A percentile compares a stretch with the other conserved stretches of the same genome.
phyloP scores from a whole-genome alignment of 2,888 invertebrate species.

The Rutpela maculata region DNA sequence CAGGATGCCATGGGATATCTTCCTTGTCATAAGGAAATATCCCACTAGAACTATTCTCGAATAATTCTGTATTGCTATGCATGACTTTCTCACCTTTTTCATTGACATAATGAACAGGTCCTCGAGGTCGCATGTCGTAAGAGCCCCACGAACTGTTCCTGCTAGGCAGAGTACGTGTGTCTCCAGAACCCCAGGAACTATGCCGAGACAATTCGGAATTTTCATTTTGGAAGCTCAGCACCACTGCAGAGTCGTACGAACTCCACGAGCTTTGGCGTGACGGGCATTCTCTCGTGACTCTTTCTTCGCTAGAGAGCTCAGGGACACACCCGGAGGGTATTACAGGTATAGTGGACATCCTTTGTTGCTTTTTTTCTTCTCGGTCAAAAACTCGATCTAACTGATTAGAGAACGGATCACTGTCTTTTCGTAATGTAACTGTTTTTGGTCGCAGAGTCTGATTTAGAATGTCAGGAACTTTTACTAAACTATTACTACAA shows the following conservation, averaged over 20 bases:
- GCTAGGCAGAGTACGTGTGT: slow-evolving; percentile 80
- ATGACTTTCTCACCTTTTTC: slow-evolving; percentile 67
- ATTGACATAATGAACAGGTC: slow-evolving; percentile 66
- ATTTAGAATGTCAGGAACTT: slow-evolving; percentile 66
- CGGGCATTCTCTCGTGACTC: slow-evolving; percentile 74
- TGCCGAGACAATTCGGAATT: slow-evolving; percentile 83
- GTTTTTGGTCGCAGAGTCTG: slow-evolving; percentile 39
- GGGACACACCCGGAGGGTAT: slow-evolving; percentile 66
- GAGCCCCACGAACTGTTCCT: slow-evolving; percentile 85
- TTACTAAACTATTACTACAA: slow-evolving; percentile 65
- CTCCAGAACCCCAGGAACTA: slow-evolving; percentile 89
- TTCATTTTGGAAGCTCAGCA: slow-evolving; percentile 76
- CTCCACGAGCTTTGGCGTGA: slow-evolving; percentile 87
- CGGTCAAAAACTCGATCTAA: slow-evolving; percentile 84
- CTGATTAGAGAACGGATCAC: slow-evolving; percentile 83
- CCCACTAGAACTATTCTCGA: slow-evolving; percentile 71
- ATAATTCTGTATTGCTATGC: slow-evolving; percentile 59
- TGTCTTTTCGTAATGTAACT: slow-evolving; percentile 70
- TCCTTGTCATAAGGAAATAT: slow-evolving; percentile 78
- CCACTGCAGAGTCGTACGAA: slow-evolving; percentile 86
- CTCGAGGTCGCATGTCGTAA: slow-evolving; percentile 78
- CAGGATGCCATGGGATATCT: slow-evolving; percentile 81
- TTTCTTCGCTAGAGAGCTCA: slow-evolving; percentile 61
- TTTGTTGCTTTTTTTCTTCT: slow-evolving; percentile 76
- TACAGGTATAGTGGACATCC: slow-evolving; percentile 69